Base-by-base conservation (phyloP, 2,888 invertebrate genomes). In the Cerceris ruficornis region DNA sequence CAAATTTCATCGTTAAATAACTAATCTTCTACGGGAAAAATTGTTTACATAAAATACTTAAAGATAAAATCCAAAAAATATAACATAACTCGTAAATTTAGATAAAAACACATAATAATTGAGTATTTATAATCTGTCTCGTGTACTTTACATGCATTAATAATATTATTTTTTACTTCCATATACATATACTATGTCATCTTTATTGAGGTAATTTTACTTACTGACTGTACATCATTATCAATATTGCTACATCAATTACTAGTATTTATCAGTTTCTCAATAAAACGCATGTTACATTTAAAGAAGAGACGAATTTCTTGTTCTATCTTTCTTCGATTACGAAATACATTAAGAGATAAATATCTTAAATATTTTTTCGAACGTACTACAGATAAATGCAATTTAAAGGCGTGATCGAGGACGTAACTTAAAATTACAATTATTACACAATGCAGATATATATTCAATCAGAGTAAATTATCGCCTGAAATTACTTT, bases 221-320 rank as follows among this genome's bases (percentile, higher is more conserved):
- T 69, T 69, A 81, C 74, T 58, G 70, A 83, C 61, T 76, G 69
- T 82, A 80, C 73, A 77, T 65, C 57, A 71, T 77, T 71, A 54
- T 75, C 57, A 79, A 72, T 50, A 66, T 68, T 65, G 69, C 54
- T 70, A 74, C 73, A 78, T 78, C 58, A 69, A 69, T 61, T 71
- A 64, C 69, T 81, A 72, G 57, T 84, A 84, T 84, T 83, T 85
- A 81, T 81, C 72, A 72, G 72, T 64, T 79, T 79, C 42, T 70
- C 68, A 85, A 85, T 85, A 85, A 85, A 85, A 81, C 65, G 81
- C 72, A 72, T 75, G 66, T 79, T 67, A 75, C 68, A 74, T 68
- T 28, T 28, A 28, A 28, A 71, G 74, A 62, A 68, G 57, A 71
- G 75, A 58, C 39, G 49, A 14, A 7, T 73, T 61, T 60, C 15